A percentile compares a stretch with the other conserved stretches of the same genome.
Evolutionary conservation across 2,797 vertebrate species (phyloP).

Genomic region (Melanotaenia nigrans): DNA sequence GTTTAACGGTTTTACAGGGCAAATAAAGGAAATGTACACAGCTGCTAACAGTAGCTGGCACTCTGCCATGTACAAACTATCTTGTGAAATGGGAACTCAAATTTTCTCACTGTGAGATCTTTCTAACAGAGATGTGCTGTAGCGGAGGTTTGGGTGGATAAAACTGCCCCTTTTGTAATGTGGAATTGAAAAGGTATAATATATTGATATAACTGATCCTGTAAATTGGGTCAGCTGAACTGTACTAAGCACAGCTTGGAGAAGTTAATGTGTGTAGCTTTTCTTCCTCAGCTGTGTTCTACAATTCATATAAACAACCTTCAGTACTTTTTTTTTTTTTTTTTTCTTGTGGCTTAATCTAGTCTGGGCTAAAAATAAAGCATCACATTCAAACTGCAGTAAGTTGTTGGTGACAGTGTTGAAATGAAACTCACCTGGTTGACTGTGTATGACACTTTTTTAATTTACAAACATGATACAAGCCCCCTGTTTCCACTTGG

Average conservation of each 20-base stretch:
- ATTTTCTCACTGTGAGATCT: background rate
- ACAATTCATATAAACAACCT: background rate
- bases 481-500: background rate
- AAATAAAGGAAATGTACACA: slow-evolving; percentile 40
- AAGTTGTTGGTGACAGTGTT: slow-evolving; percentile 1
- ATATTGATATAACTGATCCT: background rate
- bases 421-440: background rate
- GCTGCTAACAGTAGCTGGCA: slow-evolving; percentile 38
- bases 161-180: background rate
- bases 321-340: background rate
- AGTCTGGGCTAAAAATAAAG: slow-evolving; percentile 9
- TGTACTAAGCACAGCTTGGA: background rate
- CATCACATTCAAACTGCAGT: background rate
- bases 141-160: background rate
- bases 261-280: background rate
- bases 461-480: background rate
- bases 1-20: slow-evolving; percentile 7
- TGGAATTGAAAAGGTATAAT: background rate
- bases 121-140: background rate
- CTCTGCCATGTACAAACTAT: slow-evolving; percentile 1
- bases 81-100: background rate
- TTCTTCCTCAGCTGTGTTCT: background rate
- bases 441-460: too few species aligned
- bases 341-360: background rate
- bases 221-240: background rate